A percentile compares a stretch with the other conserved stretches of the same genome.
Conservation (phyloP, 2,888 invertebrate species). For the Ectobius pallidus region DNA sequence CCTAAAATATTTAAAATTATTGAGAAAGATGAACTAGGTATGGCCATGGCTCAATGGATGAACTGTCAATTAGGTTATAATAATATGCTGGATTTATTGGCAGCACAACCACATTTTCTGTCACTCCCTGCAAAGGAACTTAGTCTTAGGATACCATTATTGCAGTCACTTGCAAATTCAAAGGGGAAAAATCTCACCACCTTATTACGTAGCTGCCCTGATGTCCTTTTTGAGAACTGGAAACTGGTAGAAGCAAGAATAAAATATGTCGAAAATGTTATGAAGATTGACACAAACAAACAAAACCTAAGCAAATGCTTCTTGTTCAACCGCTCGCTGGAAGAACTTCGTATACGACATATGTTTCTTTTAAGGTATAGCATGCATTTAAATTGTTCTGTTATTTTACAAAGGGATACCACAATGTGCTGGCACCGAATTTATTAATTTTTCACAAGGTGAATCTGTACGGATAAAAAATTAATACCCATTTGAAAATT, state of each 20-base stretch:
- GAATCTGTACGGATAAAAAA: too few relatives aligned
- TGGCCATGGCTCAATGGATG: neutral
- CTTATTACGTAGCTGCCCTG: neutral
- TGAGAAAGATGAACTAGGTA: neutral
- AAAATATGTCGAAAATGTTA: neutral
- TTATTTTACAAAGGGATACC: neutral
- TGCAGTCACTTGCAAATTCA: neutral
- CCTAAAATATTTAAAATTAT: neutral
- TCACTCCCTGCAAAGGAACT: neutral
- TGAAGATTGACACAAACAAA: constrained; percentile 8
- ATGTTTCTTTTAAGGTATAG: neutral
- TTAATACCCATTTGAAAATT: too few relatives aligned
- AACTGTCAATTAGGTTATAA: constrained; percentile 3
- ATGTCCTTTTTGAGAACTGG: neutral
- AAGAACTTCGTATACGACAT: constrained; percentile 1
- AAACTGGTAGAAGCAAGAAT: constrained; percentile 7
- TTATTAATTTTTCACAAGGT: neutral
- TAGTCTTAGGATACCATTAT: neutral
- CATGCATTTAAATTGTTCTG: neutral
- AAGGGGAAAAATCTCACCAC: neutral
- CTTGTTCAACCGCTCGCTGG: constrained; percentile 6
- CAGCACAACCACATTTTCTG: constrained; percentile 4
- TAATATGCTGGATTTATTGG: neutral
- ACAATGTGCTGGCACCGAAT: neutral
- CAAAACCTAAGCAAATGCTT: constrained; percentile 6